Percentiles rank a stretch among this genome's conserved stretches.
Evolutionary conservation across 53 echinoderm and acorn worm species (phyloP).

Genomic region (Mesocentrotus franciscanus): DNA sequence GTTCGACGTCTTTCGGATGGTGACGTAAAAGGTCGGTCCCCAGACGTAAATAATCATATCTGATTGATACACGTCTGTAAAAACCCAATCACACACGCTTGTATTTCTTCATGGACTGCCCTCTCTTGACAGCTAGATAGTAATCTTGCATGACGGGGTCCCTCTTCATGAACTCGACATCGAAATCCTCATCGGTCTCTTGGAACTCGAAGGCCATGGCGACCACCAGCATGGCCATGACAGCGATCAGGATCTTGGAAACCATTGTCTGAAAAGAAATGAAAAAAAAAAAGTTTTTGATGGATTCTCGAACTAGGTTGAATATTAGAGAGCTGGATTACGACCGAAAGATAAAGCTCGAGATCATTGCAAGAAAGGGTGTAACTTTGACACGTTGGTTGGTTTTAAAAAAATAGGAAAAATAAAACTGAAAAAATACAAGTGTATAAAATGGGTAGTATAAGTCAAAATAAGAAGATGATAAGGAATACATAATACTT

Average conservation of each 20-base stretch:
- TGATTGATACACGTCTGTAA: too few species aligned
- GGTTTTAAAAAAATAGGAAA: too few species aligned
- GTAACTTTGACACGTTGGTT: too few species aligned
- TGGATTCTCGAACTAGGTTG: not conserved
- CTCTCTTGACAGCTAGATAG: conserved; percentile 27
- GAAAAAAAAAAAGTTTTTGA: not conserved
- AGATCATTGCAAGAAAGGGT: not conserved
- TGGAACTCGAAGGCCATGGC: conserved; percentile 59
- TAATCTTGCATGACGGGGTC: conserved; percentile 45
- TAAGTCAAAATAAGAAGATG: too few species aligned
- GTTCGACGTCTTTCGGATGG: too few species aligned
- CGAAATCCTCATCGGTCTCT: conserved; percentile 6
- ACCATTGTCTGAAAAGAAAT: conserved; percentile 38
- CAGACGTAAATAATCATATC: too few species aligned
- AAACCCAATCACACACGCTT: conserved; percentile 17
- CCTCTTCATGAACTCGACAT: conserved; percentile 59
- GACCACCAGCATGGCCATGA: conserved; percentile 60
- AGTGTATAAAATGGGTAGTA: too few species aligned
- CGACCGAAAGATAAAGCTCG: not conserved
- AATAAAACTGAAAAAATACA: too few species aligned
- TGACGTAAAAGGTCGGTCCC: too few species aligned
- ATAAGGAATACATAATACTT: too few species aligned
- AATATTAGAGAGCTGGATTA: not conserved
- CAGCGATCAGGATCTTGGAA: conserved; percentile 56
- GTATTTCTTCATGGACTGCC: conserved; percentile 38